Base-by-base conservation (phyloP, 2,113 vertebrate species). In the Dermatemys mawii region DNA sequence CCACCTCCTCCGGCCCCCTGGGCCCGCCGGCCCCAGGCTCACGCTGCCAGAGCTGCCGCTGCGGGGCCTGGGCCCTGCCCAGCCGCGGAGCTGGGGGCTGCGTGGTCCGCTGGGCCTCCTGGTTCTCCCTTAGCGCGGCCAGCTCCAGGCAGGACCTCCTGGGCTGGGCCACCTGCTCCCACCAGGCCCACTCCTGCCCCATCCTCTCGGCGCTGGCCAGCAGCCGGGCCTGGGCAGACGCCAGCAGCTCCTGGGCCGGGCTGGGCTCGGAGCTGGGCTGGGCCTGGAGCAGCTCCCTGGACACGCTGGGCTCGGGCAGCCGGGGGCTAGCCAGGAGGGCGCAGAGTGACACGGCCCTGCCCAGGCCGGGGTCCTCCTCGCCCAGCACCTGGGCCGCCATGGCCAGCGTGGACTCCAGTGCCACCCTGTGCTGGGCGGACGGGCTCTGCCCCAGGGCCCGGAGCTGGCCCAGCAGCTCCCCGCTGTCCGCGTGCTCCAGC, bases 1-100 rank as follows among this genome's bases (percentile, higher is more conserved):
- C 38, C 4, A 10, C 48, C 44, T 16, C 14, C 46, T 3, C 17
- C 32, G 1, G 26, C 44, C 4, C 5, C 9, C 13, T n/a, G 3
- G 6, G 19, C 48, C 78, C 12, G 11, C 3, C 26, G 1, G n/a
- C 16, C 41, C 46, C 49, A 17, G 8, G 8, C 27, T 50, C 57
- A 76, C 1, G 38, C 80, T 17, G 73, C 21, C 8, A 46, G 5
- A 67, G 35, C 63, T 17, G 19, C 17, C 4, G 5, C 7, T 17
- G 57, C 57, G 3, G 57, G 29, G 57, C 13, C 57, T 3, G 57
- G 19, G 29, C 29, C 8, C 27, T 35, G 57, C 57, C 57, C 57
- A 16, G 29, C 29, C 8, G 19, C 8, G 8, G 9, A 21, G 63
- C 8, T 7, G 9, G n/a, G 1, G 35, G 35, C n/a, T 70, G 35